These are phyloP conservation scores for Smutsia gigantea DNA, from an alignment of 2,797 vertebrate species.

Conservation along the genomic window DNA sequence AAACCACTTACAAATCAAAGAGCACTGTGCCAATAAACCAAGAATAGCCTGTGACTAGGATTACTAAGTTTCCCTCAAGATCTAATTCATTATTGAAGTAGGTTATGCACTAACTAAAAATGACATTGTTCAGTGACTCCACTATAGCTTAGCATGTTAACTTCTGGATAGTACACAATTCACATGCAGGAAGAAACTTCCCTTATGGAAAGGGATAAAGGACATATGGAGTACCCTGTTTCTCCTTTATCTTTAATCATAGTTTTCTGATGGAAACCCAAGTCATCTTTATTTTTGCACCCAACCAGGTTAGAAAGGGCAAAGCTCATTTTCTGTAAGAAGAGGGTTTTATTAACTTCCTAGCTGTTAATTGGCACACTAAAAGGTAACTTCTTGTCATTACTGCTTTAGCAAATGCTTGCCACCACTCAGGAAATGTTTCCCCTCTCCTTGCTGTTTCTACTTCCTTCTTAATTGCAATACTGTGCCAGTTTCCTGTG, in stretches of 20 bases:
- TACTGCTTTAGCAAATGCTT: not conserved
- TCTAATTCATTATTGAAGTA: not conserved
- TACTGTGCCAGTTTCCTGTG: accelerated
- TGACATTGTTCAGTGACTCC: not conserved
- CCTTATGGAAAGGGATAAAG: not conserved
- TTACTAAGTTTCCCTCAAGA: not conserved
- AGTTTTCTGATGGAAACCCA: slow-evolving; percentile 13
- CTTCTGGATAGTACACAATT: not conserved
- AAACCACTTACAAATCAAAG: not conserved
- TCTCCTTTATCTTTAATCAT: not conserved
- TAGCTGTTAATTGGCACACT: not conserved
- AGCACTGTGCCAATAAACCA: not conserved
- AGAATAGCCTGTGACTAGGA: not conserved
- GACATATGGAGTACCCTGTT: not conserved
- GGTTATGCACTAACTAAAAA: not conserved
- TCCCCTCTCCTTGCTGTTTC: no score
- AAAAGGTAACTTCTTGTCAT: not conserved
- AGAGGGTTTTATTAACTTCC: not conserved
- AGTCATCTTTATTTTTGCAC: not conserved
- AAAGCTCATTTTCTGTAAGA: not conserved
- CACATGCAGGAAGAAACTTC: not conserved
- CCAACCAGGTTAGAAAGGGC: not conserved
- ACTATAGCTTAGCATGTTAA: not conserved
- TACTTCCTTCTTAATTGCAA: not conserved
- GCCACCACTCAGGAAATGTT: not conserved